Evolutionary conservation across 2,888 invertebrate species (phyloP), one percentile per base, ranked within the genome.

Genomic region (Chrysolina oricalcia): DNA sequence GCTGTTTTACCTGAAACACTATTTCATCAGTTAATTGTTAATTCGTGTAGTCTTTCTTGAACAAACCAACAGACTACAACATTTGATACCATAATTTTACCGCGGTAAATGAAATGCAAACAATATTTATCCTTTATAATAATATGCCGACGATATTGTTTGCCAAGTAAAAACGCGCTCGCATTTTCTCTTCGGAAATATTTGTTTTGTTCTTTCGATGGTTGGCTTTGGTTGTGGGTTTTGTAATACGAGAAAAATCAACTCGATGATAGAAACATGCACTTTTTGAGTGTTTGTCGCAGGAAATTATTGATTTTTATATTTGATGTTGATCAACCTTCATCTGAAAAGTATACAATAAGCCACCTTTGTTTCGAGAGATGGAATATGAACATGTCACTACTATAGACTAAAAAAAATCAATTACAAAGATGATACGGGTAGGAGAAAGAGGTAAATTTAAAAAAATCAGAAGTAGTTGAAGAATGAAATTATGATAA

Each of bases 31-130:
- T 66, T 78, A 78, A 78, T 81, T 77, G 82, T 81, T 76, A 79
- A 81, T 82, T 83, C 84, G 79, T 86, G 86, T 86, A 81, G 72
- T 81, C 77, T 81, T 82, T 50, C 67, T 35, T 67, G 50, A 50
- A 50, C 67, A 67, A 67, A 67, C 50, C 35, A 21, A 23, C 50
- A n/a, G 35, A 11, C 23, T 48, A 35, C 50, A 48, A 27, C 48
- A 66, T 82, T 83, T 81, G 82, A 83, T 84, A 82, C 83, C 78
- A 78, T 80, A 79, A 81, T 21, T 65, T 53, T 56, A 48, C 56
- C 59, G 56, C 81, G 82, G 83, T 85, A 84, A 85, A 85, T 85
- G 84, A 84, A 85, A 83, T 81, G 81, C 83, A 86, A 86, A 86
- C 81, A 85, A 73, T 81, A 83, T 83, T 83, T 77, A 79, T 78